Conservation (phyloP, 2,888 invertebrate species). For the Drosophila setosimentum region DNA sequence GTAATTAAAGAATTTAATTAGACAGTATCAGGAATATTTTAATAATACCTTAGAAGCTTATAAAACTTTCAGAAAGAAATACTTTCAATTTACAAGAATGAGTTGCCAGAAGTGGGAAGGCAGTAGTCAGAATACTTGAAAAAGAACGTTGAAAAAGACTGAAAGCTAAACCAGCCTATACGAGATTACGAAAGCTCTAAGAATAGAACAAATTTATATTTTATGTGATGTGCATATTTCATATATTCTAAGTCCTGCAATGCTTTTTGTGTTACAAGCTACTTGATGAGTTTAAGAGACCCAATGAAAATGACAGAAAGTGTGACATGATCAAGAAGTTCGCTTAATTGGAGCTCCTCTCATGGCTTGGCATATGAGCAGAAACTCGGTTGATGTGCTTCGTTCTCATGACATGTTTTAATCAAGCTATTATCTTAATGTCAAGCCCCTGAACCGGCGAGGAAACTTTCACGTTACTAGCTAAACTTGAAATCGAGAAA, state of each 20-base stretch:
- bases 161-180: neutral
- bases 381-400: slow-evolving; percentile 26
- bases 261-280: neutral
- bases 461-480: slow-evolving; percentile 66
- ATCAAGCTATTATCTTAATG: slow-evolving; percentile 79
- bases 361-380: slow-evolving; percentile 19
- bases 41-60: neutral
- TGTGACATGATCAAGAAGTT: slow-evolving; percentile 37
- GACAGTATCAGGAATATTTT: neutral
- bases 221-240: neutral
- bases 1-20: neutral
- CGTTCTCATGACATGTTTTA: slow-evolving; percentile 79
- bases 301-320: slow-evolving; percentile 7
- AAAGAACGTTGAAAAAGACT: neutral
- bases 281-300: neutral
- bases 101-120: neutral
- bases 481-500: slow-evolving; percentile 10
- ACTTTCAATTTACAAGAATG: neutral
- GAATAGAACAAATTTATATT: neutral
- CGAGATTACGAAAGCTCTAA: neutral
- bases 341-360: slow-evolving; percentile 67
- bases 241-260: neutral
- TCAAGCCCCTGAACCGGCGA: slow-evolving; percentile 49
- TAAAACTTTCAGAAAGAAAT: neutral
- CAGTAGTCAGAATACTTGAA: neutral